phyloP scores from a whole-genome alignment of 1,140 invertebrate species.

The Drosophila pseudoananassae region DNA sequence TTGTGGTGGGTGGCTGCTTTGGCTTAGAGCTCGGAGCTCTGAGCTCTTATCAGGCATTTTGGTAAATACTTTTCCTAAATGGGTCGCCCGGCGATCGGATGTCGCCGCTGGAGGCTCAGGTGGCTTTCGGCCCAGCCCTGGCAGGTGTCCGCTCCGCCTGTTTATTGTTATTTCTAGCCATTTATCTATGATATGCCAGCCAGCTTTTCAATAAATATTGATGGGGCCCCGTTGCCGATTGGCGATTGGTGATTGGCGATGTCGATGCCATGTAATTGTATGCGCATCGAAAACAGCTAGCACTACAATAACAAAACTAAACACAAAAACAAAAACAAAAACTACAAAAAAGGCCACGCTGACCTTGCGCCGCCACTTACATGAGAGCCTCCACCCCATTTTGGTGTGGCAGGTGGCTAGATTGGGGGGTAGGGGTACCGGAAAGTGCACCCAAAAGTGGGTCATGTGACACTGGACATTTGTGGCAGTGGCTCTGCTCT shows the following conservation, averaged over 20 bases:
- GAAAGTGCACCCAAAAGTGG: constrained; percentile 52
- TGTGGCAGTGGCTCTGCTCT: constrained; percentile 57
- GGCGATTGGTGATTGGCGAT: constrained; percentile 3
- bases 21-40: no score
- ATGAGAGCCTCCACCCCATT: constrained; percentile 11
- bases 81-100: constrained; percentile 53
- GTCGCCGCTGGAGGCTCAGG: constrained; percentile 30
- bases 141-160: constrained; percentile 49
- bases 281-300: constrained; percentile 25
- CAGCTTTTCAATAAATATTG: constrained; percentile 68
- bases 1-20: constrained; percentile 33
- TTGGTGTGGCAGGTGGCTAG: constrained; percentile 3
- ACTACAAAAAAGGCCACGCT: constrained; percentile 46
- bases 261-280: constrained; percentile 51
- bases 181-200: constrained; percentile 67
- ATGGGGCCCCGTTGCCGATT: constrained; percentile 36
- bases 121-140: constrained; percentile 15
- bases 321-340: constrained; percentile 12
- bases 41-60: constrained; percentile 42
- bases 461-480: constrained; percentile 73
- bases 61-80: constrained; percentile 50
- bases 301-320: background rate
- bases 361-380: constrained; percentile 67
- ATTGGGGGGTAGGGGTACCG: background rate
- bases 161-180: constrained; percentile 50